Evolutionary conservation across 2,797 vertebrate species (phyloP).

Genomic region (Enteromius viviparus): DNA sequence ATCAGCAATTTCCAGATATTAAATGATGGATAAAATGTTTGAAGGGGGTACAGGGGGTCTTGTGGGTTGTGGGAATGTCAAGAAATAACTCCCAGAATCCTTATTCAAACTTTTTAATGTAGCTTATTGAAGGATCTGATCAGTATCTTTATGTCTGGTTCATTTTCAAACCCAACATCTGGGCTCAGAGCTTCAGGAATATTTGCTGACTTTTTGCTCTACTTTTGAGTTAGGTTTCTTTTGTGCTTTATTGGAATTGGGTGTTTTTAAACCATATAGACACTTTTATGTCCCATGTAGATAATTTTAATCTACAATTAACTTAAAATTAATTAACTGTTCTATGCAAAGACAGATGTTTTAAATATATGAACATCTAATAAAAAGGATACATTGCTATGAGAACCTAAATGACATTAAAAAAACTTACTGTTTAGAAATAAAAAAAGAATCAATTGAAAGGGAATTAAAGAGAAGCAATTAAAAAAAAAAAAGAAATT

Average conservation of each 20-base stretch:
- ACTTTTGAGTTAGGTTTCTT: background rate
- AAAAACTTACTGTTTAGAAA: too few relatives aligned
- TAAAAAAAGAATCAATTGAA: too few relatives aligned
- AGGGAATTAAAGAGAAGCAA: background rate
- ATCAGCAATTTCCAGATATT: constrained; percentile 18
- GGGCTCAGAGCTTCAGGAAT: background rate
- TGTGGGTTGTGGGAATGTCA: constrained; percentile 22
- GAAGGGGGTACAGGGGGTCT: constrained; percentile 17
- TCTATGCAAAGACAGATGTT: background rate
- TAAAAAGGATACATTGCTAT: background rate
- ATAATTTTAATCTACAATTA: too few relatives aligned
- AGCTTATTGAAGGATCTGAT: constrained; percentile 20
- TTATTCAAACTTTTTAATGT: constrained; percentile 8
- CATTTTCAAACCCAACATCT: constrained; percentile 16
- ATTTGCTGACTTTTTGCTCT: constrained; percentile 8
- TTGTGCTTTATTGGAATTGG: background rate
- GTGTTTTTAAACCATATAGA: background rate
- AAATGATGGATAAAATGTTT: constrained; percentile 38
- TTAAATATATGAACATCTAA: background rate
- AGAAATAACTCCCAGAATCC: constrained; percentile 44
- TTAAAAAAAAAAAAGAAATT: too few relatives aligned
- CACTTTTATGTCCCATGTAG: background rate
- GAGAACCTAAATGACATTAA: background rate
- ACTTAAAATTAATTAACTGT: background rate
- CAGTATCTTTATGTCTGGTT: constrained; percentile 1